These are phyloP conservation scores for Phylloscopus whistleri DNA, from an alignment of 2,113 vertebrate genomes.

Conservation along the genomic window DNA sequence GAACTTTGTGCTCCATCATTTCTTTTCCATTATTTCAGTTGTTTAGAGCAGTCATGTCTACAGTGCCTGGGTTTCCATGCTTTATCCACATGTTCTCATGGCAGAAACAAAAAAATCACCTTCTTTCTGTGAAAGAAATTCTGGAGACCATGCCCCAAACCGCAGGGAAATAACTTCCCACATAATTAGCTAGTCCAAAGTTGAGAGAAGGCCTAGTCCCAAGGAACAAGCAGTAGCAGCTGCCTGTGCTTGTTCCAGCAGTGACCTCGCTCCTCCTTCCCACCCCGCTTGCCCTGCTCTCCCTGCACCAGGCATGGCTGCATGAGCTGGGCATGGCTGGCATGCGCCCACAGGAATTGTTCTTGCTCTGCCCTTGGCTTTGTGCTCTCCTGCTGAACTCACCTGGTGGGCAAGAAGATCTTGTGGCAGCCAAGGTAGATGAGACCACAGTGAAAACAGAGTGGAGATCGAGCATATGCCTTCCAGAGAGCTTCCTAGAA, in stretches of 20 bases:
- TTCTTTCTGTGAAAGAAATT: background rate
- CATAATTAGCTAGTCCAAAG: background rate
- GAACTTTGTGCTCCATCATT: background rate
- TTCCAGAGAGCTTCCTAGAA: background rate
- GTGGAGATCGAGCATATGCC: background rate
- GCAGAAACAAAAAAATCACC: background rate
- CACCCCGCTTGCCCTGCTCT: background rate
- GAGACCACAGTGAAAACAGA: background rate
- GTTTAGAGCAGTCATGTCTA: background rate
- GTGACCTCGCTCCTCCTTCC: background rate
- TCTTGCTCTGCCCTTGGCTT: background rate
- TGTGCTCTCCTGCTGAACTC: background rate
- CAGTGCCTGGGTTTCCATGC: background rate
- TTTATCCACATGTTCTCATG: background rate
- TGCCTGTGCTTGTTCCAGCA: background rate
- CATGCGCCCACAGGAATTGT: accelerated
- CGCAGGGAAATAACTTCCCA: background rate
- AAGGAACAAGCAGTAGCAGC: background rate
- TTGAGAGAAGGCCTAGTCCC: background rate
- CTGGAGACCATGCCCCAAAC: background rate
- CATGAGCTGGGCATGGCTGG: background rate
- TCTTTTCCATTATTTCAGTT: background rate
- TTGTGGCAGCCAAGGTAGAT: background rate
- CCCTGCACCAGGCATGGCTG: accelerated
- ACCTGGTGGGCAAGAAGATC: background rate